These are phyloP conservation scores for Eupsittula cactorum DNA, from an alignment of 2,113 vertebrate genomes.

Conservation along the genomic window DNA sequence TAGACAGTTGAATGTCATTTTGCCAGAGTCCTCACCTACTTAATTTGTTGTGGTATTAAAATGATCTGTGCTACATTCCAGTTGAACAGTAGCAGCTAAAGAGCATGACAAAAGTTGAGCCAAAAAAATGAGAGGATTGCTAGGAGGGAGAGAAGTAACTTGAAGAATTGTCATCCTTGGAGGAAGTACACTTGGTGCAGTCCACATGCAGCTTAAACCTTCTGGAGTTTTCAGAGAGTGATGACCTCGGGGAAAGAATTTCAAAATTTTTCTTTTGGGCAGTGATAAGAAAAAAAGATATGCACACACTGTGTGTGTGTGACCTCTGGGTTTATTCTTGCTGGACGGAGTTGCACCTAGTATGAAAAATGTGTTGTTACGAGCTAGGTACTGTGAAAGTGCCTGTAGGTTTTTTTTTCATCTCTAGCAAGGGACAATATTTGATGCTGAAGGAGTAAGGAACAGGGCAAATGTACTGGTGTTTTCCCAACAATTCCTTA, in stretches of 20 bases:
- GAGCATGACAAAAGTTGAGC: not conserved
- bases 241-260: not conserved
- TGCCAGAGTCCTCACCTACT: not conserved
- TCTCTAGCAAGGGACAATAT: not conserved
- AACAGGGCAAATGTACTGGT: not conserved
- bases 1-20: not conserved
- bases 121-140: not conserved
- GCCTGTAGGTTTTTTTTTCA: not conserved
- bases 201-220: not conserved
- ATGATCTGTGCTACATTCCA: not conserved
- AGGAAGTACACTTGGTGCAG: not conserved
- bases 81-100: not conserved
- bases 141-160: not conserved
- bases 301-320: not conserved
- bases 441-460: not conserved
- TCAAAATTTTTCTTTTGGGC: not conserved
- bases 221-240: not conserved
- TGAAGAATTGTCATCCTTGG: not conserved
- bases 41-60: not conserved
- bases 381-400: not conserved
- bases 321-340: not conserved
- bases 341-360: not conserved
- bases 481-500: not conserved
- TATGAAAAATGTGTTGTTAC: accelerated
- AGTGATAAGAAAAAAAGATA: not conserved